Base-by-base conservation (phyloP, 2,888 invertebrate genomes). In the Tuta absoluta region DNA sequence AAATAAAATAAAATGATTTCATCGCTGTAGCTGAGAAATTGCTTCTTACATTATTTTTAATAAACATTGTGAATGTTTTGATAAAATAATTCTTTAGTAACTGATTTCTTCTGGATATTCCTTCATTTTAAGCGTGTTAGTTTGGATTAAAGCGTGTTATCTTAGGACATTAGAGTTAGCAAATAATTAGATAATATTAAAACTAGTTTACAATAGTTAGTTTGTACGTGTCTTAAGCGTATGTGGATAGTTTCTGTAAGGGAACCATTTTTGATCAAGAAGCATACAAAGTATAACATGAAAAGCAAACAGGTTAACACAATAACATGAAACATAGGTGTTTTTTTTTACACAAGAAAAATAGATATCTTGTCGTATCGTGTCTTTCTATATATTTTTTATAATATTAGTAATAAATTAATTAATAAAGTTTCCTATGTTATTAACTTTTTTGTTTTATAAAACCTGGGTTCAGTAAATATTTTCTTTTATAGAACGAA, bases 221-320 rank as follows among this genome's bases (percentile, higher is more conserved):
- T 82, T 85, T 85, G 84, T 85, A 86, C 85, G 78, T 77, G 76
- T 78, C 72, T 71, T 81, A 86, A 86, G 86, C 85, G 85, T 84
- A 85, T 69, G 75, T 77, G 5, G 56, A 33, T 48, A 45, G 75
- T 74, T 68, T 72, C 73, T 78, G 74, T 67, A 70, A 74, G 74
- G 73, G 71, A 69, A 67, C 69, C 65, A 5, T 61, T 24, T 1
- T 14, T 5, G 23, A 59, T 41, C n/a, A 37, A 33, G 12, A 37
- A 2, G n/a, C 21, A 49, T 1, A 53, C 23, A 56, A 23, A 11
- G 2, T 4, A 56, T 28, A 10, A 49, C 48, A 19, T 17, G 5
- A 48, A 48, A 48, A 14, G 3, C 3, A 11, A 45, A 45, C 5
- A 45, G 12, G 12, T 45, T 45, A 45, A n/a, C n/a, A n/a, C n/a